Base-by-base conservation (phyloP, 2,888 invertebrate genomes). In the Synanthedon vespiformis region DNA sequence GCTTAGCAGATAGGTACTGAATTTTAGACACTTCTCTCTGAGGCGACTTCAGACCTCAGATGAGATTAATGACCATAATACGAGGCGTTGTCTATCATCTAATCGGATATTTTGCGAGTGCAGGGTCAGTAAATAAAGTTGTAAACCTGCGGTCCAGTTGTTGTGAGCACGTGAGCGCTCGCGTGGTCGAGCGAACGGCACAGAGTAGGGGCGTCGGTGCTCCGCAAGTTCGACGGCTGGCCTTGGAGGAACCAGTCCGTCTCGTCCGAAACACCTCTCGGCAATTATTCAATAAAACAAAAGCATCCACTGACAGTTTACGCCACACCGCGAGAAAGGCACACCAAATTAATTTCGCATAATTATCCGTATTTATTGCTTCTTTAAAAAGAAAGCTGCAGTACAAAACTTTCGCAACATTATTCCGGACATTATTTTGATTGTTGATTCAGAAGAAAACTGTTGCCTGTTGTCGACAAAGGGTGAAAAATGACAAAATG, bases 221-320 rank as follows among this genome's bases (percentile, higher is more conserved):
- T 70, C 56, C 65, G 73, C 74, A 79, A 81, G 84, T 85, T 84
- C 83, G 86, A 76, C 81, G 87, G 70, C 83, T 86, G 87, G 86
- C 87, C 87, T 87, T 87, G 87, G 70, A 61, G 69, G 72, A 87
- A 87, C 87, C 87, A 81, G 87, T 85, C 78, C 65, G 74, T 77
- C 77, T 72, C 80, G 80, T 75, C 85, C 86, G 78, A 84, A 87
- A 84, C 86, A 81, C 82, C 80, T 81, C 80, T 74, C 76, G 77
- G 81, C 85, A 82, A 86, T 86, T 86, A 86, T 86, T 85, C 81
- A 86, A 86, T 84, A 82, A 86, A 83, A 87, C 86, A 86, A 86
- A 86, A 82, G 78, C 82, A 78, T 75, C 79, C 71, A 70, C 69
- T 67, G 69, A 68, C 68, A 69, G 70, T 82, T 80, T 78, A 79